A percentile compares a stretch with the other conserved stretches of the same genome.
These are phyloP conservation scores for Thyatira batis DNA, from an alignment of 2,888 invertebrate species.

Conservation along the genomic window DNA sequence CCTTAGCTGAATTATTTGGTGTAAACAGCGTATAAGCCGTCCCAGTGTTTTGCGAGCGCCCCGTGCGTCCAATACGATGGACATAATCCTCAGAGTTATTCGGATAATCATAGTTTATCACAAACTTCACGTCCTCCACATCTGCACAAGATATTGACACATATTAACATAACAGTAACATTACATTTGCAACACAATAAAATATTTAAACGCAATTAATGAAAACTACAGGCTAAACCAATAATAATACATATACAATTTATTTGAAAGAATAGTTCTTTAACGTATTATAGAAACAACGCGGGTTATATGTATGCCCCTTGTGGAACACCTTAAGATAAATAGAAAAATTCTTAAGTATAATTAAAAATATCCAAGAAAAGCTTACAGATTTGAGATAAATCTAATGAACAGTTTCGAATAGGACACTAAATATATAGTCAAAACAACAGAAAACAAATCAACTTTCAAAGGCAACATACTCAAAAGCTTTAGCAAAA, in stretches of 20 bases:
- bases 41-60: conserved; percentile 94
- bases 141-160: conserved; percentile 82
- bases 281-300: conserved; percentile 6
- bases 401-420: not conserved
- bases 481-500: conserved; percentile 19
- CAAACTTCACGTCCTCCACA: conserved; percentile 99
- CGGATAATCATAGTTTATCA: conserved; percentile 99
- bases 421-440: not conserved
- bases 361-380: not conserved
- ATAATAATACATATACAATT: conserved; percentile 11
- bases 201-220: conserved; percentile 13
- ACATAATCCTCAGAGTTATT: conserved; percentile 99
- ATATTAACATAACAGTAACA: conserved; percentile 1
- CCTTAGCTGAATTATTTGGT: conserved; percentile 92
- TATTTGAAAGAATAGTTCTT: conserved; percentile 22
- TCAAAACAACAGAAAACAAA: not conserved
- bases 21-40: conserved; percentile 99
- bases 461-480: conserved; percentile 1
- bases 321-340: conserved; percentile 12
- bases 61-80: conserved; percentile 97
- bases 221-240: conserved; percentile 14
- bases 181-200: conserved; percentile 7
- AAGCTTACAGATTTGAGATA: not conserved
- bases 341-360: not conserved
- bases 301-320: conserved; percentile 11